Base-by-base conservation (phyloP, 2,797 vertebrate genomes). In the Vespertilio murinus region DNA sequence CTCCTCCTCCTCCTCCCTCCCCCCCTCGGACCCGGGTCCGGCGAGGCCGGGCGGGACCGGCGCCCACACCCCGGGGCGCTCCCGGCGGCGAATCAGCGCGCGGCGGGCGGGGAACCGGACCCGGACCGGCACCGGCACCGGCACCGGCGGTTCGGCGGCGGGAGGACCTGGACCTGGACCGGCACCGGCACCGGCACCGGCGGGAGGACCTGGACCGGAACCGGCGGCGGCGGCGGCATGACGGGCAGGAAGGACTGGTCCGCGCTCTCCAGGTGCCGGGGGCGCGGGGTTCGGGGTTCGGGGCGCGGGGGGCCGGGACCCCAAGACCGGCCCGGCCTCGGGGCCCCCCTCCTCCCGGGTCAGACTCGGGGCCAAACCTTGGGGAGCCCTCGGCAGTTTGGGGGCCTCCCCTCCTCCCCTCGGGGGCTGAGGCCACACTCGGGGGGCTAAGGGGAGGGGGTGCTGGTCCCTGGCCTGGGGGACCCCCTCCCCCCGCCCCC, bases 201-300 rank as follows among this genome's bases (percentile, higher is more conserved):
- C 88, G 98, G 98, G 99, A n/a, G n/a, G n/a, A n/a, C n/a, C n/a
- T n/a, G n/a, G 80, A 95, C 59, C 8, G 56, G 77, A 35, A 6
- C 56, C 56, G 25, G 56, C 56, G 23, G 47, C 75, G 52, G 47
- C 71, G 4, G 91, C 79, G 73, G 90, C 61, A 99, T 99, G 99
- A 98, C 99, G 56, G 96, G 97, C 97, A 98, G 99, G 92, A 99
- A 99, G 97, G 99, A 99, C 97, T 99, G 99, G 99, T 99, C 99
- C 0, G 98, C 99, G 91, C 97, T 99, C 97, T 99, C 99, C 98
- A 99, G 99, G 99, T 99, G 42, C 42, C 30, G 54, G 54, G 54
- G 22, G 4, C 83, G 40, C 8, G 42, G 42, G 42, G 45, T 12
- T 10, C 30, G 18, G 45, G 45, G 45, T 12, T 10, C 45, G 45